Percentiles rank a stretch among this genome's conserved stretches.
These are phyloP conservation scores for Martes martes DNA, from an alignment of 2,113 vertebrate species.

Conservation along the genomic window DNA sequence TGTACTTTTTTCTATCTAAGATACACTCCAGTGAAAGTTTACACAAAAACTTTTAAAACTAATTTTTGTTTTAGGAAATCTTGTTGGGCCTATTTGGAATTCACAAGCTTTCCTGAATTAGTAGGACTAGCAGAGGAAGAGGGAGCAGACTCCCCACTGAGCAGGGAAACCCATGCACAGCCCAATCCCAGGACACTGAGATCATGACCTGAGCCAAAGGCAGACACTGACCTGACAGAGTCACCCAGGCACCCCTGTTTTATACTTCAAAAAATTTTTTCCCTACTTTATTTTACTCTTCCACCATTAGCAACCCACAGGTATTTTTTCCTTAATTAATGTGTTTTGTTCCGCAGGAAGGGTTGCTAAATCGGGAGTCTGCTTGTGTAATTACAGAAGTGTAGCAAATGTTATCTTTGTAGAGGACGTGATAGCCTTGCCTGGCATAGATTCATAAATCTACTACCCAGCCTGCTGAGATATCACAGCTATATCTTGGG, in stretches of 20 bases:
- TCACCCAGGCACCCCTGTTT: background rate
- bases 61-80: background rate
- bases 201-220: background rate
- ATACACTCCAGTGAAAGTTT: background rate
- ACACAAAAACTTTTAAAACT: background rate
- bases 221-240: background rate
- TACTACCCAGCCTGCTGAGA: background rate
- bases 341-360: background rate
- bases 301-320: background rate
- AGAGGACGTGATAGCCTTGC: background rate
- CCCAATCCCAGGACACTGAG: background rate
- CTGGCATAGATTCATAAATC: background rate
- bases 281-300: background rate
- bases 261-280: background rate
- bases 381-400: background rate
- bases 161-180: background rate
- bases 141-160: background rate
- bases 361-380: background rate
- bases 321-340: background rate
- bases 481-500: background rate
- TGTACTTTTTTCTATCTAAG: background rate
- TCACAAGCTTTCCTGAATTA: background rate
- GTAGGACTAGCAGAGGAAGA: background rate
- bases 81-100: background rate
- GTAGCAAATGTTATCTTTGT: background rate